Conservation (phyloP, 2,797 vertebrate species). For the Sebastes goodei region DNA sequence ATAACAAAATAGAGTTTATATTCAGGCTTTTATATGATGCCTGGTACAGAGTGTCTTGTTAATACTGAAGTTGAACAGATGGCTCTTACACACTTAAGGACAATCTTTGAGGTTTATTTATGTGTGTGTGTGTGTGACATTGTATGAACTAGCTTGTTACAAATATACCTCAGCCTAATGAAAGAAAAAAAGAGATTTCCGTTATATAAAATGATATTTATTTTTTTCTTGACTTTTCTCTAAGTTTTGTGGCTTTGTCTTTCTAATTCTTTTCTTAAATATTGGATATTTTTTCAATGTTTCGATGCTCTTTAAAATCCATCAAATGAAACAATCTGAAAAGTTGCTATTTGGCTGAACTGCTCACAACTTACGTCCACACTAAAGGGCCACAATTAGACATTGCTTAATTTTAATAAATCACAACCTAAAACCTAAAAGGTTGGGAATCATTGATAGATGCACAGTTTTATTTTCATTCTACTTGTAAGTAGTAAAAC, state of each 20-base stretch:
- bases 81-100: neutral
- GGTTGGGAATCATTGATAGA: neutral
- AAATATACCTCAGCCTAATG: no score
- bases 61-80: neutral
- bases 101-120: neutral
- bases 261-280: neutral
- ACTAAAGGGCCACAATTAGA: neutral
- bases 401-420: neutral
- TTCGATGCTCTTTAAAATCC: neutral
- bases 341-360: neutral
- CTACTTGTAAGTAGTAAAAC: neutral
- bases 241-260: neutral
- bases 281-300: neutral
- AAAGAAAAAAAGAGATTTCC: neutral
- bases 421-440: neutral
- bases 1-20: neutral
- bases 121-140: neutral
- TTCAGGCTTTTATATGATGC: neutral
- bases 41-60: neutral
- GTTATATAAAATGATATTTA: rapidly evolving
- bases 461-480: neutral
- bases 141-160: no score
- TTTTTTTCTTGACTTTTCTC: neutral
- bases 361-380: neutral
- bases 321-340: neutral